phyloP scores from a whole-genome alignment of 2,888 invertebrate species.

The Myathropa florea region DNA sequence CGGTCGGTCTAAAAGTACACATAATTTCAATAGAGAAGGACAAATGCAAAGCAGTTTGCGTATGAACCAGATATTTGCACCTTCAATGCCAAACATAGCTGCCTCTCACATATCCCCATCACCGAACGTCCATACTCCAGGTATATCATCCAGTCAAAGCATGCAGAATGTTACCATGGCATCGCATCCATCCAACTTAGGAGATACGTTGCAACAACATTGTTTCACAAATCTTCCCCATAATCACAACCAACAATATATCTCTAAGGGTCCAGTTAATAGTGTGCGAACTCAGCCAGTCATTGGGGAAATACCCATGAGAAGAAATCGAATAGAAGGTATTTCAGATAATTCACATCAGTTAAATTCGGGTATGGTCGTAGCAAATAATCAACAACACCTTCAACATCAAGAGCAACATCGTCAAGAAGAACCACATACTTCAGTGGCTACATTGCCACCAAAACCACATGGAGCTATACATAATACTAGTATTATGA shows the following conservation, averaged over 20 bases:
- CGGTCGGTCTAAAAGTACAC: conserved; percentile 76
- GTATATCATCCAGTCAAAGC: conserved; percentile 79
- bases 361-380: conserved; percentile 85
- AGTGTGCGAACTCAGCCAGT: conserved; percentile 38
- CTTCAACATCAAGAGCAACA: conserved; percentile 57
- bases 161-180: conserved; percentile 80
- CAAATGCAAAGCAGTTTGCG: conserved; percentile 77
- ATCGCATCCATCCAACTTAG: conserved; percentile 38
- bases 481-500: conserved; percentile 1
- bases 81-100: conserved; percentile 81
- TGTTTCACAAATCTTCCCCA: conserved; percentile 45
- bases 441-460: neutral
- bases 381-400: conserved; percentile 72
- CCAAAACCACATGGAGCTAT: conserved; percentile 11
- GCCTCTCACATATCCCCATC: conserved; percentile 74
- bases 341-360: conserved; percentile 68
- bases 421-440: neutral
- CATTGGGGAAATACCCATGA: conserved; percentile 40
- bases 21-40: conserved; percentile 77
- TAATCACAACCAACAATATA: conserved; percentile 49
- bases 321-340: conserved; percentile 74
- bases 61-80: conserved; percentile 80
- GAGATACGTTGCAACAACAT: conserved; percentile 23
- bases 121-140: conserved; percentile 62
- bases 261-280: neutral